phyloP scores from a whole-genome alignment of 1,140 invertebrate genomes.

The Polyergus mexicanus region DNA sequence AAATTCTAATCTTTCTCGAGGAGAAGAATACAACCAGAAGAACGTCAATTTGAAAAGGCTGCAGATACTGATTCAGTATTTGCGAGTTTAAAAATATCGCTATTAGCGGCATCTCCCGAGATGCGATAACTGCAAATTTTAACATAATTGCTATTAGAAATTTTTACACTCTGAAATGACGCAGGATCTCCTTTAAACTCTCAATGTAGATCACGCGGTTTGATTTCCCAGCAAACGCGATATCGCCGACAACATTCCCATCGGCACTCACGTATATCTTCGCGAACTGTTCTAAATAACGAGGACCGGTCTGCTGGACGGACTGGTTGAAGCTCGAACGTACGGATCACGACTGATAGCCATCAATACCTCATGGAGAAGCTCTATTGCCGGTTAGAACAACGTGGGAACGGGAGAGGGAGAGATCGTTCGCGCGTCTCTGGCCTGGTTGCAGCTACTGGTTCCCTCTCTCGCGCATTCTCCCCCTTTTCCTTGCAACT shows the following conservation, averaged over 20 bases:
- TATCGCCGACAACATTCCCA: slow-evolving; percentile 40
- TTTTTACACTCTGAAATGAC: not conserved
- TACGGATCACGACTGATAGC: slow-evolving; percentile 81
- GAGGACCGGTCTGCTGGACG: slow-evolving; percentile 4
- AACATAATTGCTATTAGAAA: not conserved
- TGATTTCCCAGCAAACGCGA: not conserved
- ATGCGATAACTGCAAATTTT: not conserved
- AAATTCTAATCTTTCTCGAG: not conserved
- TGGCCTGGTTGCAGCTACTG: slow-evolving; percentile 74
- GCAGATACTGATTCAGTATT: not conserved
- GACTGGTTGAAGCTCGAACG: slow-evolving; percentile 74
- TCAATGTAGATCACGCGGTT: not conserved
- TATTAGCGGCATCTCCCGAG: not conserved
- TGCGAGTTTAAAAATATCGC: not conserved
- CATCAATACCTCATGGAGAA: slow-evolving; percentile 79
- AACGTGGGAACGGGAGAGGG: slow-evolving; percentile 66
- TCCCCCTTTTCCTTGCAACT: slow-evolving; percentile 65
- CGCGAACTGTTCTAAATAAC: slow-evolving; percentile 18
- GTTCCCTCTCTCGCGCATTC: slow-evolving; percentile 51
- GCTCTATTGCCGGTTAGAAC: slow-evolving; percentile 71
- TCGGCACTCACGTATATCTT: slow-evolving; percentile 63
- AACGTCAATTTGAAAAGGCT: not conserved
- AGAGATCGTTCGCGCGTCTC: slow-evolving; percentile 76
- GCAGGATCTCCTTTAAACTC: not conserved
- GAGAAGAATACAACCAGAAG: not conserved